Base-by-base conservation (phyloP, 2,113 vertebrate species). In the Zapornia atra region DNA sequence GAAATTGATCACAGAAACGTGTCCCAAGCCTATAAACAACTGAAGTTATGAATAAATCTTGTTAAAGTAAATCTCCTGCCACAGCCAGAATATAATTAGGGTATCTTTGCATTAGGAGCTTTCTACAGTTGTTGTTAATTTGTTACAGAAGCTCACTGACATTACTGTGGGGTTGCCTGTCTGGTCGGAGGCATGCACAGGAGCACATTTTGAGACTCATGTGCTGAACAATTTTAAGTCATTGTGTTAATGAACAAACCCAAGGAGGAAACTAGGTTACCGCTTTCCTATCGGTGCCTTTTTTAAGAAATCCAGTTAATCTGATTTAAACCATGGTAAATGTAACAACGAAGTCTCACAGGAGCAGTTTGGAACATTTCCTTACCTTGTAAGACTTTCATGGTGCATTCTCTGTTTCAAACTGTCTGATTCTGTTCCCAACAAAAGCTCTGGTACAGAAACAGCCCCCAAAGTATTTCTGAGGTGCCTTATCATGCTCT, bases 31-130 rank as follows among this genome's bases (percentile, higher is more conserved):
- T 76, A 79, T 63, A 92, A 95, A 89, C 51, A 69, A 82, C 53
- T 51, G 54, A 94, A 63, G 61, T 69, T 89, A 79, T 17, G 20
- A 69, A 87, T 82, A 76, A 76, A 89, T 84, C 34, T 61, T 71
- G 25, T 54, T 46, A 89, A 91, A 93, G 71, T 89, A 76, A 69
- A 79, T 71, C 38, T 82, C 33, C 51, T 53, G 18, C 29, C 34
- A 50, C 0, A 4, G 53, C 34, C 2, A 2, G 81, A 79, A 92
- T 86, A 54, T 82, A 94, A 85, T 94, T 85, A 87, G 22, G 33
- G 18, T 54, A 80, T 84, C 69, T 94, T 95, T 94, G 65, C 80
- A 69, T 92, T 79, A 91, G 40, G 69, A 78, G 28, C 33, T 81
- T 92, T 86, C 68, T 78, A 59, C 50, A 81, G 33, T 60, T 68